Percentiles rank a stretch among this genome's conserved stretches.
Conservation (phyloP, 2,113 vertebrate genomes). For the Equus quagga region DNA sequence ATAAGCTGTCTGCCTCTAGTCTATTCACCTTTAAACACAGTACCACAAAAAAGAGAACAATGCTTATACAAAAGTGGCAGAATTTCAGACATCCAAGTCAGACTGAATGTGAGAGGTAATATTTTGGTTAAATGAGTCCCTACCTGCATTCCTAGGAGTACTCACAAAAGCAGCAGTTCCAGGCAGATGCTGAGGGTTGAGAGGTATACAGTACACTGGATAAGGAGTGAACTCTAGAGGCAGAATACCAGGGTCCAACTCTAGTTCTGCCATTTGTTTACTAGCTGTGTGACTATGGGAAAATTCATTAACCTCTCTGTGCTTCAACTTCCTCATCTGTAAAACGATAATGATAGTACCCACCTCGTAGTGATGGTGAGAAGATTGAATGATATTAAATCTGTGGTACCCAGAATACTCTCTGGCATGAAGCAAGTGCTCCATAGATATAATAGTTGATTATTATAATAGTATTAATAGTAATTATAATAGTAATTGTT, state of each 20-base stretch:
- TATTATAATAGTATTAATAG: too few species aligned
- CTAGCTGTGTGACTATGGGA: not conserved
- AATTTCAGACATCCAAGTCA: not conserved
- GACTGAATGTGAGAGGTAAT: not conserved
- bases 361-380: not conserved
- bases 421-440: not conserved
- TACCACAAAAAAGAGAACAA: not conserved
- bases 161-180: not conserved
- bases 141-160: not conserved
- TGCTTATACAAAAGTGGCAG: not conserved
- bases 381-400: not conserved
- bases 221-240: not conserved
- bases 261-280: not conserved
- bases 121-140: not conserved
- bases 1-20: not conserved
- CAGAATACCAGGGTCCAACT: not conserved
- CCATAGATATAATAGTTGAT: too few species aligned
- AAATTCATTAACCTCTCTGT: not conserved
- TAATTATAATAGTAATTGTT: not conserved
- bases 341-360: not conserved
- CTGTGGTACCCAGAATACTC: not conserved
- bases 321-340: not conserved
- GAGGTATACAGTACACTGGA: not conserved
- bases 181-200: not conserved
- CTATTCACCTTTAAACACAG: not conserved